These are phyloP conservation scores for Aphelenchoides besseyi DNA, from an alignment of 1,140 invertebrate species.

Conservation along the genomic window DNA sequence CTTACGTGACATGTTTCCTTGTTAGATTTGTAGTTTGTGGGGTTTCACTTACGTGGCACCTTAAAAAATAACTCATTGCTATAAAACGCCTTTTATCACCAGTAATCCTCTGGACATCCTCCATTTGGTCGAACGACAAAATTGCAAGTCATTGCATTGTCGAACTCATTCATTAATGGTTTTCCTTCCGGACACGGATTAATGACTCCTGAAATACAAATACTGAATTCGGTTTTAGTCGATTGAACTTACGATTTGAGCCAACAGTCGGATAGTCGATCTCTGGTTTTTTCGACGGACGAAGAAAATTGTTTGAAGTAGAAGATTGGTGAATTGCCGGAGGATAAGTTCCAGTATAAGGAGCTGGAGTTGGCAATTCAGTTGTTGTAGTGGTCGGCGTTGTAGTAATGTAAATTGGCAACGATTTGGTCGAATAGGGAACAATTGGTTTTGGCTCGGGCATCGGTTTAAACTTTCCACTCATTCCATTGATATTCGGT, in stretches of 20 bases:
- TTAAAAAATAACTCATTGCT: no score
- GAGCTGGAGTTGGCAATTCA: conserved; percentile 34
- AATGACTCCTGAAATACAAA: conserved; percentile 34
- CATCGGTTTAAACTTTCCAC: conserved; percentile 20
- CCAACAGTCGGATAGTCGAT: not conserved
- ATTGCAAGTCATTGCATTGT: conserved; percentile 58
- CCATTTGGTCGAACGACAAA: conserved; percentile 60
- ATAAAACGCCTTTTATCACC: no score
- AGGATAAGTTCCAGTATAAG: conserved; percentile 29
- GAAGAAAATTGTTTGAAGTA: conserved; percentile 11
- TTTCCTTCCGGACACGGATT: conserved; percentile 57
- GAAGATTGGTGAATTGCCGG: no score
- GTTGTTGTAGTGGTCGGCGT: conserved; percentile 31
- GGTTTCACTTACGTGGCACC: conserved; percentile 47
- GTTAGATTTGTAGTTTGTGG: no score
- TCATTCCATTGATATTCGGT: conserved; percentile 12
- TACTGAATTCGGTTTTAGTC: not conserved
- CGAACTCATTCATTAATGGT: conserved; percentile 56
- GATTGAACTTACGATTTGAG: not conserved
- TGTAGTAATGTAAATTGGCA: conserved; percentile 22
- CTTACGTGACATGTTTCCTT: no score
- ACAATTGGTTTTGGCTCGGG: conserved; percentile 26
- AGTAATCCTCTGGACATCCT: conserved; percentile 57
- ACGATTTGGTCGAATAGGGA: conserved; percentile 9
- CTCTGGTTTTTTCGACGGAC: conserved; percentile 30